phyloP scores from a whole-genome alignment of 1,140 invertebrate species.

The Megalonaias nervosa region DNA sequence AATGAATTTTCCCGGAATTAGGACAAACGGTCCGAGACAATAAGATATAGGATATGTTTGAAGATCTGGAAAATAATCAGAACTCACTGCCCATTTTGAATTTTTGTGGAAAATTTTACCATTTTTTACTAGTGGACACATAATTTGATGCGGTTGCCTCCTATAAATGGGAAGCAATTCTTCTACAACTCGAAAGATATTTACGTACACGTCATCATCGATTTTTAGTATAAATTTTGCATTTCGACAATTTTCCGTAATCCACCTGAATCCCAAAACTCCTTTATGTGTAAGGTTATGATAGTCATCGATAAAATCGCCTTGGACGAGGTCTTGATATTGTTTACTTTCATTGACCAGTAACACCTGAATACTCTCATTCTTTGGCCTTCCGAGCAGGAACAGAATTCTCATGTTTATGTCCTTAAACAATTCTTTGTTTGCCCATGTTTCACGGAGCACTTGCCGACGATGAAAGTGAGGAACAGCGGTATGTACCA shows the following conservation, averaged over 20 bases:
- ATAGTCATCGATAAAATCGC: slow-evolving; percentile 57
- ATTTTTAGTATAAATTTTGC: slow-evolving; percentile 85
- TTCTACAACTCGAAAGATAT: slow-evolving; percentile 75
- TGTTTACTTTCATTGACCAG: slow-evolving; percentile 40
- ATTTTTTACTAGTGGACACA: background rate
- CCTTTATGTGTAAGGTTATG: slow-evolving; percentile 73
- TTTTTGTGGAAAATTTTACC: background rate
- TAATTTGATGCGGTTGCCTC: background rate
- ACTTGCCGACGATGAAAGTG: background rate
- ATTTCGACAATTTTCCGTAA: slow-evolving; percentile 76
- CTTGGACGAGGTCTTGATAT: slow-evolving; percentile 60
- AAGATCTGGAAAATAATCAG: too few species aligned
- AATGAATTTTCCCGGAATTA: too few species aligned
- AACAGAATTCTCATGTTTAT: slow-evolving; percentile 74
- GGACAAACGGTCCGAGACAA: too few species aligned
- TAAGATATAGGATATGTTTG: too few species aligned
- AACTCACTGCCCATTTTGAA: too few species aligned
- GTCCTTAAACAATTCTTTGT: slow-evolving; percentile 35
- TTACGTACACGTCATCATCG: slow-evolving; percentile 90
- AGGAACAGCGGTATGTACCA: too few species aligned
- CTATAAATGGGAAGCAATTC: background rate
- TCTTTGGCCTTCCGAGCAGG: slow-evolving; percentile 77
- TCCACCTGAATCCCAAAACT: slow-evolving; percentile 89
- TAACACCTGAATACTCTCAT: slow-evolving; percentile 36
- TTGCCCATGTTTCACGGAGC: slow-evolving; percentile 63